Evolutionary conservation across 2,797 vertebrate species (phyloP), one percentile per base, ranked within the genome.

Genomic region (Choloepus didactylus): DNA sequence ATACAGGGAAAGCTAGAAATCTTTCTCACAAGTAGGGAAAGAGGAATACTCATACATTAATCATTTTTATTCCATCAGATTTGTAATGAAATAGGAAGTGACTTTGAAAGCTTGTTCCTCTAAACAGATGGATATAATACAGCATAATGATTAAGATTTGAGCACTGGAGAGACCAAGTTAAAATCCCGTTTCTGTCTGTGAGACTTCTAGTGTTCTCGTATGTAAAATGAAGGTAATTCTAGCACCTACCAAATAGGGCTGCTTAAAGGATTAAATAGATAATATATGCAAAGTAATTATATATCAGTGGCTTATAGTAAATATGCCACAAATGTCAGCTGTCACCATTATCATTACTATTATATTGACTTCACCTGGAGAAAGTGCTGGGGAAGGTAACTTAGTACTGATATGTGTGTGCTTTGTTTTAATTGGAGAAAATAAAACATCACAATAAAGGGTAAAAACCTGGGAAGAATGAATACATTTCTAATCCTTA

Each of bases 341-440:
- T 83, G 1, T 25, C 49, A 29, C 77, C 69, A 41, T 62, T 31
- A 15, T 54, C 4, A 29, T 77, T 54, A 59, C 79, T 35, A 75
- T 49, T 89, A 54, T 29, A 81, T 10, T 89, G 29, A 60, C n/a
- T 67, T 89, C 59, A 9, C 69, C n/a, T n/a, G 44, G 2, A 51
- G 11, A 81, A 91, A 60, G 10, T 92, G 3, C n/a, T 81, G 38
- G 41, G 9, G 12, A 79, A 49, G 41, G 27, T 83, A 62, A 67
- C 49, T 77, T 83, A 46, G 25, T 44, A 56, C 9, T 59, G 75
- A 31, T 67, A 15, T 41, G 19, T 70, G 6, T 81, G 25, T 75
- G 44, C 75, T 27, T 87, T 67, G 54, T 72, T 64, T 91, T 82
- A 76, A 81, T 11, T 60, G 19, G 31, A 87, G 76, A 73, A 95